A percentile compares a stretch with the other conserved stretches of the same genome.
phyloP scores from a whole-genome alignment of 2,797 vertebrate genomes.

The Hydrophis major region DNA sequence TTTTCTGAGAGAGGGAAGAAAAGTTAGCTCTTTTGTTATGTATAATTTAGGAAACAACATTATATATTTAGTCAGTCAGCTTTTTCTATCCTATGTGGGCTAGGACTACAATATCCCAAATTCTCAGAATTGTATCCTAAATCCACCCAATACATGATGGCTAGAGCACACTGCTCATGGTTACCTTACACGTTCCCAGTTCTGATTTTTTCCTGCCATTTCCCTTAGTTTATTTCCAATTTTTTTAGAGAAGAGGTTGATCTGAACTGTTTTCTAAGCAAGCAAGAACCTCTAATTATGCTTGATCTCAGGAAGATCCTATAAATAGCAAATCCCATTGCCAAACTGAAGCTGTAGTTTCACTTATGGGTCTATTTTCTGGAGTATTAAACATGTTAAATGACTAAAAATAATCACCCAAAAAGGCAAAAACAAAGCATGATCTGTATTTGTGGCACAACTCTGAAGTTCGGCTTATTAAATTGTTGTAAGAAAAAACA shows the following conservation, averaged over 20 bases:
- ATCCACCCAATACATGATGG: not conserved
- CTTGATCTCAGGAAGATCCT: not conserved
- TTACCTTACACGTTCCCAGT: not conserved
- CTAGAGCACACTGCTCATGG: not conserved
- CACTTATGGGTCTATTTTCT: not conserved
- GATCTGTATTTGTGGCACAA: conserved; percentile 31
- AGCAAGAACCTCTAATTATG: not conserved
- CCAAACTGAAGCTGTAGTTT: not conserved
- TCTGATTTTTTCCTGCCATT: not conserved
- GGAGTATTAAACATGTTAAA: not conserved
- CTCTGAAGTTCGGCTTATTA: conserved; percentile 35
- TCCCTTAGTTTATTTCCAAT: not conserved
- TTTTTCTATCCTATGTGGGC: not conserved
- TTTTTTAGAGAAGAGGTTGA: not conserved
- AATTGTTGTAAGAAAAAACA: conserved; percentile 27
- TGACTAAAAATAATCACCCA: conserved; percentile 14
- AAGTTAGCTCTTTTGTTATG: not conserved
- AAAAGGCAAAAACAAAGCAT: not conserved
- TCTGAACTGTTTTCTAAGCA: not conserved
- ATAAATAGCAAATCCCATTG: not conserved
- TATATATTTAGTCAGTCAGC: not conserved
- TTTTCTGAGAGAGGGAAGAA: not conserved
- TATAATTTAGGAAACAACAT: not conserved
- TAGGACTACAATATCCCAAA: not conserved
- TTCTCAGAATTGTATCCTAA: not conserved